Percentiles rank a stretch among this genome's conserved stretches.
These are phyloP conservation scores for Drosophila testacea DNA, from an alignment of 2,888 invertebrate species.

Conservation along the genomic window DNA sequence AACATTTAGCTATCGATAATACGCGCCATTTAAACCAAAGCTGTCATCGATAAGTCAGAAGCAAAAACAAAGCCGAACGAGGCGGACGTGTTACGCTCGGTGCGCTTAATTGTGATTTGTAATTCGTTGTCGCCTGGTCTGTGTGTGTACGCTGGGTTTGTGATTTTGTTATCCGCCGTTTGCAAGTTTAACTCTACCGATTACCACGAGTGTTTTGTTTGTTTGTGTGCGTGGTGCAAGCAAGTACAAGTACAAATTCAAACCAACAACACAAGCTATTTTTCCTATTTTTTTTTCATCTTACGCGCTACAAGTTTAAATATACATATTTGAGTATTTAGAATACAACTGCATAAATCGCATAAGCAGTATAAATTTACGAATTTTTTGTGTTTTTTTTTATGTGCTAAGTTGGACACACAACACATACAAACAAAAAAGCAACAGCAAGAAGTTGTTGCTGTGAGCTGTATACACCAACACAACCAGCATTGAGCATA, in stretches of 20 bases:
- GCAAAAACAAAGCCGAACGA: constrained; percentile 62
- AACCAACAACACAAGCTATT: constrained; percentile 34
- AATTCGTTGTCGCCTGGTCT: constrained; percentile 52
- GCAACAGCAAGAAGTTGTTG: constrained; percentile 42
- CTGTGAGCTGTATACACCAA: constrained; percentile 55
- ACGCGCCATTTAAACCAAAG: constrained; percentile 36
- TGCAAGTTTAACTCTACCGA: constrained; percentile 37
- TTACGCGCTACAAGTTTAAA: constrained; percentile 7
- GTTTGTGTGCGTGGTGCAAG: constrained; percentile 19
- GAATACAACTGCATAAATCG: not conserved
- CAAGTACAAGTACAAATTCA: constrained; percentile 50
- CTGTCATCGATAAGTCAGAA: constrained; percentile 50
- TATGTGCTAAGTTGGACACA: constrained; percentile 50
- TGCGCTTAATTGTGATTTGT: constrained; percentile 49
- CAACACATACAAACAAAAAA: constrained; percentile 30
- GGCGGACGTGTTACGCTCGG: constrained; percentile 61
- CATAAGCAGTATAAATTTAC: constrained; percentile 2
- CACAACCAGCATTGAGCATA: constrained; percentile 58
- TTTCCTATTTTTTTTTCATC: not conserved
- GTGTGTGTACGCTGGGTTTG: constrained; percentile 44
- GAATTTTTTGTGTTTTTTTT: constrained; percentile 41
- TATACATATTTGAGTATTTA: constrained; percentile 1
- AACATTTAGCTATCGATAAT: constrained; percentile 42
- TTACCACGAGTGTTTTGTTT: constrained; percentile 33
- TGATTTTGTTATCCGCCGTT: constrained; percentile 46